A percentile compares a stretch with the other conserved stretches of the same genome.
These are phyloP conservation scores for Danio tinwini DNA, from an alignment of 2,797 vertebrate species.

Conservation along the genomic window DNA sequence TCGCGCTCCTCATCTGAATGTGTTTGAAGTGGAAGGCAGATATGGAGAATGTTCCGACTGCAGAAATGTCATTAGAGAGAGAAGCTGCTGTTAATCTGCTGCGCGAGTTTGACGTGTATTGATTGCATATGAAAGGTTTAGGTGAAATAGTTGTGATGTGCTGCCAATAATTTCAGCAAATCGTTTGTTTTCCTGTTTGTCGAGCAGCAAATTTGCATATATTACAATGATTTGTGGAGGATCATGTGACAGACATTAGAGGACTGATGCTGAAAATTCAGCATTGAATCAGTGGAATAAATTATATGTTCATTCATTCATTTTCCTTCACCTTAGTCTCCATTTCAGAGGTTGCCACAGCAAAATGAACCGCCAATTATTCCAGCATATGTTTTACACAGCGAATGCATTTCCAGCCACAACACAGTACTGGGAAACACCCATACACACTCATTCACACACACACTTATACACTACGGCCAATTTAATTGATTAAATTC, in stretches of 20 bases:
- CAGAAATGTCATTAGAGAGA: background rate
- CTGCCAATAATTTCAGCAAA: background rate
- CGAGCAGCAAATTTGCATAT: background rate
- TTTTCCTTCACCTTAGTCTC: no score
- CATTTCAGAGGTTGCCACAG: no score
- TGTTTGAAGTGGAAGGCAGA: conserved; percentile 35
- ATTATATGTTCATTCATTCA: no score
- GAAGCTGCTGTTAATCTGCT: background rate
- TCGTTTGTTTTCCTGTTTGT: background rate
- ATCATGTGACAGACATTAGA: background rate
- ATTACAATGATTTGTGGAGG: background rate
- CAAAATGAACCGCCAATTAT: no score
- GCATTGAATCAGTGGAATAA: background rate
- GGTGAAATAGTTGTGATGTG: background rate
- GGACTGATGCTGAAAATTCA: background rate
- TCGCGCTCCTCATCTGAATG: background rate
- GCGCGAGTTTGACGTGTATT: background rate
- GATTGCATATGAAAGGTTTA: background rate
- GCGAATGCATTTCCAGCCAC: no score
- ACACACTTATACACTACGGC: no score
- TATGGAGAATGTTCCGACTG: background rate
- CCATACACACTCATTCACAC: no score
- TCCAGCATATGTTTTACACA: no score
- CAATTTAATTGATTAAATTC: no score
- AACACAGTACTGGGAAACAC: no score